A percentile compares a stretch with the other conserved stretches of the same genome.
Conservation (phyloP, 2,888 invertebrate species). For the Phorcus lineatus region DNA sequence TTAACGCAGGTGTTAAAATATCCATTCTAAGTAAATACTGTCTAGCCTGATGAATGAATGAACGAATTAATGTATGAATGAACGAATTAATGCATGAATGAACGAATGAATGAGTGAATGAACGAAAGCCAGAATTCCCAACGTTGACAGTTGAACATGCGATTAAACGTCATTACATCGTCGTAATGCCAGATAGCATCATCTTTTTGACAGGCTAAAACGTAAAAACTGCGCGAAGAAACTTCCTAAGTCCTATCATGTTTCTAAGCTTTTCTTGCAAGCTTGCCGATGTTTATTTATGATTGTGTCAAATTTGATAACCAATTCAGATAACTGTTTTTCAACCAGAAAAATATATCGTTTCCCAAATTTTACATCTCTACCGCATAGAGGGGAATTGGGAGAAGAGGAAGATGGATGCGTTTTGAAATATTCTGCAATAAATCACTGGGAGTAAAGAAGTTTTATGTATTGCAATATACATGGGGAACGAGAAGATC, state of each 20-base stretch:
- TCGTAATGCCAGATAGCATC: background rate
- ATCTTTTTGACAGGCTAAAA: background rate
- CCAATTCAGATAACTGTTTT: background rate
- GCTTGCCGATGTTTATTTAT: background rate
- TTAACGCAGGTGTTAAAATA: no score
- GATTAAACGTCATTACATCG: background rate
- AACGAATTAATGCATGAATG: background rate
- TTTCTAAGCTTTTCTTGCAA: background rate
- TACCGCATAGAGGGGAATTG: background rate
- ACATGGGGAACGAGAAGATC: no score
- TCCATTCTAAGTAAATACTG: background rate
- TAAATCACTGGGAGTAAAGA: no score
- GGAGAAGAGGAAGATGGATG: no score
- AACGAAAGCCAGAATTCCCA: background rate
- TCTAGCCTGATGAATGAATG: background rate
- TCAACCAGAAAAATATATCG: background rate
- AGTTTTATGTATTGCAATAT: no score
- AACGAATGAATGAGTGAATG: background rate
- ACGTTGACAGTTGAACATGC: background rate
- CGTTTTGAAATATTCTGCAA: no score
- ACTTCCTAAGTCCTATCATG: background rate
- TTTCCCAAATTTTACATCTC: background rate
- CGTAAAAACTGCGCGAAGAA: background rate
- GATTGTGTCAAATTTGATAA: conserved; percentile 3
- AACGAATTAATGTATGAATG: background rate